Evolutionary conservation across 2,888 invertebrate species (phyloP).

Genomic region (Leptopilina syphax): DNA sequence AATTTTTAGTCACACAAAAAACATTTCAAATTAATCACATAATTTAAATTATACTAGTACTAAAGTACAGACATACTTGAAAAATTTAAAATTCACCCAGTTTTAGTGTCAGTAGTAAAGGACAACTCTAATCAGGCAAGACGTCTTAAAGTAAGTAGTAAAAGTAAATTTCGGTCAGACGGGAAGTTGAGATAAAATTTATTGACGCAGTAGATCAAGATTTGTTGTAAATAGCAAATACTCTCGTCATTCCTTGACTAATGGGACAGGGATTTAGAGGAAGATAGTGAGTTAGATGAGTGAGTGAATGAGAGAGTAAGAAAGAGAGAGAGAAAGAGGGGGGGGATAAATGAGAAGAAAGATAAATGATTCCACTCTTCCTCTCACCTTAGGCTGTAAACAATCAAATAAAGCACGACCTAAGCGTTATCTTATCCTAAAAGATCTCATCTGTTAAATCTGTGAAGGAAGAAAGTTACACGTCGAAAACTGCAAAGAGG

Average conservation of each 20-base stretch:
- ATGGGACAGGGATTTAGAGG: not conserved
- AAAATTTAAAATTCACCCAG: not conserved
- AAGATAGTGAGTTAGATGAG: not conserved
- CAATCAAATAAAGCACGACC: constrained; percentile 64
- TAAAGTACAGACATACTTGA: not conserved
- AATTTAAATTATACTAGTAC: too few species aligned
- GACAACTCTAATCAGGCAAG: too few species aligned
- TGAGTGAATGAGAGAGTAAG: constrained; percentile 5
- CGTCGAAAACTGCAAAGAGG: constrained; percentile 21
- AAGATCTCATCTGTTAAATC: constrained; percentile 53
- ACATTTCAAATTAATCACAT: too few species aligned
- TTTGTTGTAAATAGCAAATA: not conserved
- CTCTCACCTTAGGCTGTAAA: constrained; percentile 35
- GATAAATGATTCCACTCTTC: constrained; percentile 13
- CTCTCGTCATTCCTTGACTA: not conserved
- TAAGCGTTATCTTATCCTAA: constrained; percentile 62
- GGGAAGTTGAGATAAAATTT: too few species aligned
- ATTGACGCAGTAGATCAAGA: not conserved
- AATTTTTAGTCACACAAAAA: too few species aligned
- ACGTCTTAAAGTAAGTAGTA: too few species aligned
- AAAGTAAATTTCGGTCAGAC: too few species aligned
- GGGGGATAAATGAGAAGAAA: constrained; percentile 4
- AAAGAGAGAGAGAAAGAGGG: not conserved
- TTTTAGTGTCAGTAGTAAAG: too few species aligned
- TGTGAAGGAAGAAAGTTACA: not conserved